Percentiles rank a stretch among this genome's conserved stretches.
Evolutionary conservation across 23 tunicate species (phyloP).

Genomic region (Trididemnum miniatum): DNA sequence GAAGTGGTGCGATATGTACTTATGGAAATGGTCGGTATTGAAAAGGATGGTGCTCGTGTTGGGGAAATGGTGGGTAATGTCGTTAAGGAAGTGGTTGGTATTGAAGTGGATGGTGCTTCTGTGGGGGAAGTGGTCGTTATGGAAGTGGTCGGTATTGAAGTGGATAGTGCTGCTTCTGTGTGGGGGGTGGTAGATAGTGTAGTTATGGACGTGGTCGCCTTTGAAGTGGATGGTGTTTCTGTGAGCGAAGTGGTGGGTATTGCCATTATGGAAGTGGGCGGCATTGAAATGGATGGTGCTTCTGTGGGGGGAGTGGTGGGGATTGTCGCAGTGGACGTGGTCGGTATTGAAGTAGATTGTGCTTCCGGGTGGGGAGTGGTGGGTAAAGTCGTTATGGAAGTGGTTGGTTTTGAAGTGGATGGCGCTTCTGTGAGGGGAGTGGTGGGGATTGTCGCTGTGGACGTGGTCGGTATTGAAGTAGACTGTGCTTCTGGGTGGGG

Average conservation of each 20-base stretch:
- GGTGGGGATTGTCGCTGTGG: constrained; percentile 45
- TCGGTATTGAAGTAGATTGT: too few species aligned
- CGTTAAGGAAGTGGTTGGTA: background rate
- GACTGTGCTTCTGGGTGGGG: constrained; percentile 13
- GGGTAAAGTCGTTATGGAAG: constrained; percentile 2
- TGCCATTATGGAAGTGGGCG: background rate
- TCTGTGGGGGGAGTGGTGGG: constrained; percentile 20
- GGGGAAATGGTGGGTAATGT: background rate
- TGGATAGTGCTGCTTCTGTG: background rate
- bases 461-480: constrained; percentile 36
- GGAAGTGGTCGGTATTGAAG: background rate
- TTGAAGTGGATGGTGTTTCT: background rate
- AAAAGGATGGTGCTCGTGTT: background rate
- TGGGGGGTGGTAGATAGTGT: background rate
- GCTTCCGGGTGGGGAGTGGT: too few species aligned
- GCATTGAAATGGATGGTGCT: background rate
- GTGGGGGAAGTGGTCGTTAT: background rate
- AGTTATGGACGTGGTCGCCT: background rate
- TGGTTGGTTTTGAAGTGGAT: constrained; percentile 19
- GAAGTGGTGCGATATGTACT: background rate
- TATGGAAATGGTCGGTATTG: background rate
- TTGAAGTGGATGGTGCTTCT: background rate
- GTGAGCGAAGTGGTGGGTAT: background rate
- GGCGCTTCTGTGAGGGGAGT: too few species aligned
- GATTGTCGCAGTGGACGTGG: constrained; percentile 11